Conservation (phyloP, 2,113 vertebrate genomes). For the Entomyzon cyanotis region DNA sequence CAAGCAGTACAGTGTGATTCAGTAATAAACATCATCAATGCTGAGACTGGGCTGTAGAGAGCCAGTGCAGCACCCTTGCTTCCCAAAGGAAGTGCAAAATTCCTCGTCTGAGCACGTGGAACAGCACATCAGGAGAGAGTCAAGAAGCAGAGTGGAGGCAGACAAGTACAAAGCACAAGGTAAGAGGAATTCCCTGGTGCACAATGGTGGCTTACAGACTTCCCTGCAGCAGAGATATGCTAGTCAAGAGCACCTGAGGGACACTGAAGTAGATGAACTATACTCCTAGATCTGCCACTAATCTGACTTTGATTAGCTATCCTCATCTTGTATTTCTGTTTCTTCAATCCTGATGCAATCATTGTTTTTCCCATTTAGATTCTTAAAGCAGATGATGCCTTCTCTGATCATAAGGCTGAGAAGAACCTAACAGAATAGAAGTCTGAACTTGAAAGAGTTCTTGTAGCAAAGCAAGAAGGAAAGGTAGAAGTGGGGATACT, state of each 20-base stretch:
- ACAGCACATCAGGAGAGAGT: accelerated
- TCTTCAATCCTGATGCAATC: background rate
- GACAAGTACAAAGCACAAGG: background rate
- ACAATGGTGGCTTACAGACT: background rate
- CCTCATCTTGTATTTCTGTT: background rate
- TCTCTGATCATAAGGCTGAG: background rate
- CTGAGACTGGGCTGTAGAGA: accelerated
- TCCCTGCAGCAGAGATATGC: background rate
- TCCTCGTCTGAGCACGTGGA: accelerated
- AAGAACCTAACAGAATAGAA: background rate
- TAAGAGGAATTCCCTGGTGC: background rate
- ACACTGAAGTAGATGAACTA: background rate
- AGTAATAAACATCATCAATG: background rate
- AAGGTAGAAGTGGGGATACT: background rate
- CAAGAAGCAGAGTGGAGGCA: background rate
- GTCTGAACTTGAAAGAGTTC: background rate
- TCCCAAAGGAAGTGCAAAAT: background rate
- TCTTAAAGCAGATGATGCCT: background rate
- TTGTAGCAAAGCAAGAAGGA: background rate
- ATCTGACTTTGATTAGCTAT: background rate
- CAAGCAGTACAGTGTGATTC: background rate
- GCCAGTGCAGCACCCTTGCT: background rate
- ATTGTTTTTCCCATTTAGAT: background rate
- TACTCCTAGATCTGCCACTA: background rate
- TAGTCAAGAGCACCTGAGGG: background rate